phyloP scores from a whole-genome alignment of 2,888 invertebrate species.

The Drosophila pseudotakahashii region DNA sequence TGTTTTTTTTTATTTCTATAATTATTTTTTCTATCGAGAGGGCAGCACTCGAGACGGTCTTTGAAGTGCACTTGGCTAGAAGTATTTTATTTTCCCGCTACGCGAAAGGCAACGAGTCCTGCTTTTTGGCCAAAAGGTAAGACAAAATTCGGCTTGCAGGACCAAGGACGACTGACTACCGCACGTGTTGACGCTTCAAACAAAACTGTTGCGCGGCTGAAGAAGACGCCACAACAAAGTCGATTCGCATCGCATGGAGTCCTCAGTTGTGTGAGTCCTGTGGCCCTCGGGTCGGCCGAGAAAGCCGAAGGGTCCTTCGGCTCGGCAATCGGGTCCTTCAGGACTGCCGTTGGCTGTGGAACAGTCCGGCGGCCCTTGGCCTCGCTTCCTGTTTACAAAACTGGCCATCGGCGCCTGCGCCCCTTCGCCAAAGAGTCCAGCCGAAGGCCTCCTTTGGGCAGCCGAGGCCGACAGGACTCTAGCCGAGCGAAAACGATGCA shows the following conservation, averaged over 20 bases:
- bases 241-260: conserved; percentile 29
- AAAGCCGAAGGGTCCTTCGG: conserved; percentile 15
- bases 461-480: conserved; percentile 4
- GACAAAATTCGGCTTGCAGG: conserved; percentile 10
- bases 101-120: conserved; percentile 17
- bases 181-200: conserved; percentile 74
- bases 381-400: conserved; percentile 40
- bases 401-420: conserved; percentile 65
- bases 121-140: not conserved
- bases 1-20: not conserved
- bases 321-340: conserved; percentile 33
- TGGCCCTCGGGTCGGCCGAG: conserved; percentile 1
- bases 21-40: not conserved
- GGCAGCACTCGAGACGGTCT: conserved; percentile 5
- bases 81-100: conserved; percentile 12
- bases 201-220: conserved; percentile 68
- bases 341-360: conserved; percentile 66
- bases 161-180: conserved; percentile 51
- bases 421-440: conserved; percentile 20
- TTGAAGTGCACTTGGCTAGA: conserved; percentile 11
- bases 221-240: conserved; percentile 27
- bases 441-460: not conserved
- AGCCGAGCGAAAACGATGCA: conserved; percentile 15
- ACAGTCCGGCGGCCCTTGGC: conserved; percentile 36
- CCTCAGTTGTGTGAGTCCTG: not conserved